A percentile compares a stretch with the other conserved stretches of the same genome.
phyloP scores from a whole-genome alignment of 2,113 vertebrate genomes.

The Glaucidium brasilianum region DNA sequence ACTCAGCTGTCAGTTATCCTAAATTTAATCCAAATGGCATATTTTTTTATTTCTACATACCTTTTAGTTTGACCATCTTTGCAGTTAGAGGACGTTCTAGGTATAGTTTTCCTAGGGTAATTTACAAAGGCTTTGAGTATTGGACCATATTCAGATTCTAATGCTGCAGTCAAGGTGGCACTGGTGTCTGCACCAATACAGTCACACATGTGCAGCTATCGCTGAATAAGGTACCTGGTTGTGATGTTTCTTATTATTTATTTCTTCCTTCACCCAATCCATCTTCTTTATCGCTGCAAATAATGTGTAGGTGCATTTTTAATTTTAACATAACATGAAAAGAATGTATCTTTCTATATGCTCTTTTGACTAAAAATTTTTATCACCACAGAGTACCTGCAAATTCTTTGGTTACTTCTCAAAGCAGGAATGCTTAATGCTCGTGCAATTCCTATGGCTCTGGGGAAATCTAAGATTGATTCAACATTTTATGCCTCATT shows the following conservation, averaged over 20 bases:
- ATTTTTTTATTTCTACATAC: background rate
- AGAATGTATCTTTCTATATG: background rate
- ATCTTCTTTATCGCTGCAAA: background rate
- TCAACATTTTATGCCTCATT: background rate
- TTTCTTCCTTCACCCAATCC: background rate
- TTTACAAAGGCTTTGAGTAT: background rate
- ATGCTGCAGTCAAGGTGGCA: background rate
- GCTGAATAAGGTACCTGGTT: background rate
- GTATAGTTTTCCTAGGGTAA: background rate
- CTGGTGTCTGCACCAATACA: background rate
- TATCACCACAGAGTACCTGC: background rate
- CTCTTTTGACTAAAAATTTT: background rate
- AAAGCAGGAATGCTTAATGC: background rate
- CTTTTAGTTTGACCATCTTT: background rate
- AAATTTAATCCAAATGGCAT: background rate
- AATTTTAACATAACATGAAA: background rate
- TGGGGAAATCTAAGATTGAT: background rate
- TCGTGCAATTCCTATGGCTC: accelerated
- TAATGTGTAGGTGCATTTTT: background rate
- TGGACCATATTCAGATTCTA: background rate
- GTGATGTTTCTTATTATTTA: background rate
- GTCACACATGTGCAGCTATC: background rate
- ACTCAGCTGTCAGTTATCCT: background rate
- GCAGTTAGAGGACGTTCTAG: background rate
- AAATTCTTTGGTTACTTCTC: background rate